phyloP scores from a whole-genome alignment of 2,113 vertebrate genomes.

The Microcebus lehilahytsara region DNA sequence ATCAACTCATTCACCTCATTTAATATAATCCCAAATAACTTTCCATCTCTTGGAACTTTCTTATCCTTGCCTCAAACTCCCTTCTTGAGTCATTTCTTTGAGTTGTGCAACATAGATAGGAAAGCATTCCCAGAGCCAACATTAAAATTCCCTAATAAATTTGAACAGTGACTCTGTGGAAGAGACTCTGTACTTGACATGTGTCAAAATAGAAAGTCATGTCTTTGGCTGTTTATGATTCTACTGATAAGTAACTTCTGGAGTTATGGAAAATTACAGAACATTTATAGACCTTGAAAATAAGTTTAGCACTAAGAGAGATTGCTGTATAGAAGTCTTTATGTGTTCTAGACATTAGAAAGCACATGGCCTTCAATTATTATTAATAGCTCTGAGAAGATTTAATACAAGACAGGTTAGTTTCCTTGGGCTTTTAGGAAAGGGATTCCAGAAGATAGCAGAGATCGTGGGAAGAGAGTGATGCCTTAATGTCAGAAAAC shows the following conservation, averaged over 20 bases:
- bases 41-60: background rate
- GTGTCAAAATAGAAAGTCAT: background rate
- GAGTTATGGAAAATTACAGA: background rate
- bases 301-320: background rate
- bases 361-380: background rate
- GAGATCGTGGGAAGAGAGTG: background rate
- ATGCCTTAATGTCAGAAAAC: background rate
- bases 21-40: background rate
- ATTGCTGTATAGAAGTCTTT: background rate
- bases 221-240: background rate
- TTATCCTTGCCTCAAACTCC: background rate
- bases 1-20: background rate
- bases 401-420: background rate
- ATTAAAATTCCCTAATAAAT: background rate
- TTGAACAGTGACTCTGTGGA: background rate
- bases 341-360: background rate
- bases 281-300: background rate
- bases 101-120: background rate
- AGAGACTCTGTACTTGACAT: background rate
- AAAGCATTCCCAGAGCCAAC: background rate
- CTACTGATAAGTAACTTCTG: background rate
- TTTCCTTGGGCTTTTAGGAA: background rate
- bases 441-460: background rate
- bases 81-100: background rate
- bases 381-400: background rate